phyloP scores from a whole-genome alignment of 2,113 vertebrate genomes.

The Carettochelys insculpta region DNA sequence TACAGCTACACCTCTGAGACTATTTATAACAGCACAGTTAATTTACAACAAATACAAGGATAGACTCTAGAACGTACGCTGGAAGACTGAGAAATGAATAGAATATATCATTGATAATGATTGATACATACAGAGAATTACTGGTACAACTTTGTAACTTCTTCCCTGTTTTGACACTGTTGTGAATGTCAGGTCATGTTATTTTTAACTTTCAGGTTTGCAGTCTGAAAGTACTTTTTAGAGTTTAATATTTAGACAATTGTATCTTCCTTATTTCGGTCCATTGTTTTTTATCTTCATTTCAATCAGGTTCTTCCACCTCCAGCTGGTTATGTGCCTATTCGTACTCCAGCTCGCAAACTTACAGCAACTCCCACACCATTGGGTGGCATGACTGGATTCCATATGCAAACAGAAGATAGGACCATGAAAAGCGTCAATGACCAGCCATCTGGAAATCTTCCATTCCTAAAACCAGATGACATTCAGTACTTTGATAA shows the following conservation, averaged over 20 bases:
- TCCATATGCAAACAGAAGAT: slow-evolving; percentile 98
- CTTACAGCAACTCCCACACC: slow-evolving; percentile 97
- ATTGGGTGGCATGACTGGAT: slow-evolving; percentile 96
- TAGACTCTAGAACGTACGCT: background rate
- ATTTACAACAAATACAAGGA: background rate
- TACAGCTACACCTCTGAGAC: too few relatives aligned
- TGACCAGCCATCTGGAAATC: slow-evolving; percentile 97
- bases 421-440: slow-evolving; percentile 95
- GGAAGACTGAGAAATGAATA: background rate
- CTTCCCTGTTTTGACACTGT: background rate
- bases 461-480: slow-evolving; percentile 97
- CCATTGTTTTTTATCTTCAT: background rate
- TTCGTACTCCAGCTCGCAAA: slow-evolving; percentile 96
- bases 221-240: background rate
- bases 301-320: slow-evolving; percentile 89
- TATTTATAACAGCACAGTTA: too few relatives aligned
- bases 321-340: slow-evolving; percentile 96
- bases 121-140: too few relatives aligned
- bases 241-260: background rate
- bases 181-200: background rate
- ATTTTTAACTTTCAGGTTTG: background rate
- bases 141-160: too few relatives aligned
- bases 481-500: slow-evolving; percentile 99
- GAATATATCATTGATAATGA: background rate
- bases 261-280: background rate